Percentiles rank a stretch among this genome's conserved stretches.
Conservation (phyloP, 2,113 vertebrate genomes). For the Anoura caudifer region DNA sequence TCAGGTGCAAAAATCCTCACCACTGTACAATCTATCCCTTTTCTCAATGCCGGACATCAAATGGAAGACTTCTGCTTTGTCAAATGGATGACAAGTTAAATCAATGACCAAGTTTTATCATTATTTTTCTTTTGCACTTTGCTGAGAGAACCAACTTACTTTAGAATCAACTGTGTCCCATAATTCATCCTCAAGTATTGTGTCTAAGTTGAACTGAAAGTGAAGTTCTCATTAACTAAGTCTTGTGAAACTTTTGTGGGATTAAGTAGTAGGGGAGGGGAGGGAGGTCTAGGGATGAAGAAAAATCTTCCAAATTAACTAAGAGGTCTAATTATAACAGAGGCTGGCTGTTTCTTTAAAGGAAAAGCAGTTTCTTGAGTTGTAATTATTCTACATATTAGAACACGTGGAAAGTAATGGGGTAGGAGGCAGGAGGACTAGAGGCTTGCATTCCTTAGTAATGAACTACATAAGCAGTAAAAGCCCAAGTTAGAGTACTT, state of each 20-base stretch:
- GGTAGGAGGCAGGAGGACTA: neutral
- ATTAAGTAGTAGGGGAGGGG: neutral
- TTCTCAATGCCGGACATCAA: neutral
- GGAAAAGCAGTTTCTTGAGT: constrained; percentile 31
- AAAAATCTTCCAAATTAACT: constrained; percentile 25
- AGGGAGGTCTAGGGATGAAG: neutral
- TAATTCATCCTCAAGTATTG: neutral
- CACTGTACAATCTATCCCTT: neutral
- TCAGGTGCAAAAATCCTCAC: neutral
- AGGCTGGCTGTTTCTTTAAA: constrained; percentile 52
- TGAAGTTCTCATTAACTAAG: neutral
- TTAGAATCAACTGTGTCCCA: neutral
- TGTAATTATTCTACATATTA: constrained; percentile 63
- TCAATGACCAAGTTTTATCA: neutral
- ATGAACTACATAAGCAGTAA: constrained; percentile 70
- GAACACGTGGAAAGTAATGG: constrained; percentile 60
- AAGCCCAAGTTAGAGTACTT: constrained; percentile 64
- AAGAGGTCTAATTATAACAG: constrained; percentile 27
- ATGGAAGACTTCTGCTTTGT: neutral
- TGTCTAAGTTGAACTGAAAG: neutral
- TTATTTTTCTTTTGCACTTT: neutral
- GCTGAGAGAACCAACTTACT: neutral
- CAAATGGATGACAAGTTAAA: neutral
- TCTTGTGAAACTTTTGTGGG: neutral
- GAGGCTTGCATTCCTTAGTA: constrained; percentile 69